Conservation (phyloP, 2,797 vertebrate species). For the Perodicticus potto region DNA sequence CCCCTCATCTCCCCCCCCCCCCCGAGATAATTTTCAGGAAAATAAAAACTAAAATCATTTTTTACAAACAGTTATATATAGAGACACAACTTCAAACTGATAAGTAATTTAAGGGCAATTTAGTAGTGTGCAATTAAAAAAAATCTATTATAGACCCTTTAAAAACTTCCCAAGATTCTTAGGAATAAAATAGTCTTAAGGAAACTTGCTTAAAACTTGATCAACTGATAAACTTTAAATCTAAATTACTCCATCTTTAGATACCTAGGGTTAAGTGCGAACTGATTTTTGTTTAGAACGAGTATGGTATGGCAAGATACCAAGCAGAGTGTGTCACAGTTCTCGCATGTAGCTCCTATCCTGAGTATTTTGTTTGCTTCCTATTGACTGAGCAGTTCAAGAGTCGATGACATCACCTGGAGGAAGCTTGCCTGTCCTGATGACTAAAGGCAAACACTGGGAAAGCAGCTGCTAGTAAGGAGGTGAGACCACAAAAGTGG, state of each 20-base stretch:
- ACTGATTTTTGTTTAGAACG: slow-evolving; percentile 45
- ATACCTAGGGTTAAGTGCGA: slow-evolving; percentile 63
- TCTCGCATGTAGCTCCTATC: background rate
- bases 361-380: slow-evolving; percentile 53
- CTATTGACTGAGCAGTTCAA: slow-evolving; percentile 45
- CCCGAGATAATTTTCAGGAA: background rate
- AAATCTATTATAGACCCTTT: background rate
- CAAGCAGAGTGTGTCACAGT: slow-evolving; percentile 72
- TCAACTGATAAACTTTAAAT: slow-evolving; percentile 75
- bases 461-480: background rate
- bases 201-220: background rate
- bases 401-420: background rate
- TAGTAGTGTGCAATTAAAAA: background rate
- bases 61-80: background rate
- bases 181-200: background rate
- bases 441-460: background rate
- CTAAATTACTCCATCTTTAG: slow-evolving; percentile 63
- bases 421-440: slow-evolving; percentile 54
- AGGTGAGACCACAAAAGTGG: background rate
- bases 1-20: background rate
- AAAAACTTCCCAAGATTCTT: slow-evolving; percentile 16
- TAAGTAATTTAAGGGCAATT: background rate
- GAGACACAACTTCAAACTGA: background rate
- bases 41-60: background rate
- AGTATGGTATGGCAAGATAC: background rate